Base-by-base conservation (phyloP, 2,113 vertebrate genomes). In the Ciconia boyciana region DNA sequence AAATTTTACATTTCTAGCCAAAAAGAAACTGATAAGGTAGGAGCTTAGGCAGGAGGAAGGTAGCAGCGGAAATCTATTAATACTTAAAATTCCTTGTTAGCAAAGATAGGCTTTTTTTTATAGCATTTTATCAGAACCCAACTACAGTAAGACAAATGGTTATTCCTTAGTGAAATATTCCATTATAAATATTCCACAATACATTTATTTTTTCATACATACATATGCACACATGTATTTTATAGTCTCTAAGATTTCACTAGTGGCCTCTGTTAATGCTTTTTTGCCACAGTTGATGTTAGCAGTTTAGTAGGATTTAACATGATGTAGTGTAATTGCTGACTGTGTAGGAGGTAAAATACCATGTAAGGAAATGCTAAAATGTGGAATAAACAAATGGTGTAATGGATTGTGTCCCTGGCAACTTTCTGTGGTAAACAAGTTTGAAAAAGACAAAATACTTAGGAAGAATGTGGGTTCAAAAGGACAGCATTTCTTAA, bases 401-500 rank as follows among this genome's bases (percentile, higher is more conserved):
- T 44, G 10, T 16, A 55, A 24, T 11, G 9, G n/a, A 29, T 14
- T 76, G 20, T 36, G 44, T 39, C 36, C 61, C 0, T 4, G 18
- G 36, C 4, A 76, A 41, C 31, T 49, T 72, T 17, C 24, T 36
- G 28, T 29, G 11, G 3, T 9, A 52, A 77, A 55, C 3, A 75
- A 36, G 6, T 64, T 34, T 60, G 4, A 11, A 32, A 64, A 76
- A 20, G 26, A 43, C 5, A 18, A 41, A 87, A 54, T 16, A 36
- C 3, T 3, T 65, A 36, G 9, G 18, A 20, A 48, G 68, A 87
- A 39, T 0, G 0, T 9, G 4, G 13, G 20, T 66, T 71, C 4
- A 31, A 22, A 81, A 39, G 21, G 72, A 29, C 32, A 41, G 4
- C 2, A 31, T 13, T 84, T 36, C 11, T 64, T 64, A 11, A 49